Evolutionary conservation across 2,797 vertebrate species (phyloP), one percentile per base, ranked within the genome.

Genomic region (Oryzias sinensis): DNA sequence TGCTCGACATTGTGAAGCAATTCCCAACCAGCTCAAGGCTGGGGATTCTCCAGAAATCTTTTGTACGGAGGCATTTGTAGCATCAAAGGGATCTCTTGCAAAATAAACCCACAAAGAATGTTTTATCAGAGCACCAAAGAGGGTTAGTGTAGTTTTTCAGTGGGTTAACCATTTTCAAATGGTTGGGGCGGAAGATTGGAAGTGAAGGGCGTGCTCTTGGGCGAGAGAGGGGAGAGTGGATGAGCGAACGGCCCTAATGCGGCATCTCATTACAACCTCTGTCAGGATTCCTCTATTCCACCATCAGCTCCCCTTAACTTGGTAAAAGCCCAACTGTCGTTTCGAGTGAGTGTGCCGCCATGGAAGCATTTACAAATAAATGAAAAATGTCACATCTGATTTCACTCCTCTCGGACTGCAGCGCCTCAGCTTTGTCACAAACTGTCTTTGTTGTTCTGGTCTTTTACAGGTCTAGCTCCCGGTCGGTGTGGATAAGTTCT

Each of bases 381-480:
- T 98, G 95, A 98, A 98, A 99, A 98, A 96, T 96, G 97, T 97
- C 96, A 98, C 95, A 96, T 94, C 94, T 94, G 93, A 97, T 98
- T 96, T 94, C 81, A 87, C 88, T 95, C 82, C 86, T 93, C 92
- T 82, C 58, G 65, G 90, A 93, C 82, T 81, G 89, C 84, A 76
- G 82, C 56, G 68, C 93, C 94, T 95, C 94, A 94, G 93, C 92
- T 95, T 95, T 95, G 95, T 96, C 95, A 95, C 92, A 93, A 94
- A 93, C 92, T 91, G 88, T 94, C 93, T 94, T 94, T 94, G 93
- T 94, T 95, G 89, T 89, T 94, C 89, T 92, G 89, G 86, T 88
- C 65, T 88, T 75, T 90, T 65, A 90, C 91, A 94, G 93, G 87
- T 95, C 88, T 88, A 65, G 84, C 84, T 85, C 77, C 72, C 89